Conservation (phyloP, 2,797 vertebrate genomes). For the Oryzias dopingdopingensis region DNA sequence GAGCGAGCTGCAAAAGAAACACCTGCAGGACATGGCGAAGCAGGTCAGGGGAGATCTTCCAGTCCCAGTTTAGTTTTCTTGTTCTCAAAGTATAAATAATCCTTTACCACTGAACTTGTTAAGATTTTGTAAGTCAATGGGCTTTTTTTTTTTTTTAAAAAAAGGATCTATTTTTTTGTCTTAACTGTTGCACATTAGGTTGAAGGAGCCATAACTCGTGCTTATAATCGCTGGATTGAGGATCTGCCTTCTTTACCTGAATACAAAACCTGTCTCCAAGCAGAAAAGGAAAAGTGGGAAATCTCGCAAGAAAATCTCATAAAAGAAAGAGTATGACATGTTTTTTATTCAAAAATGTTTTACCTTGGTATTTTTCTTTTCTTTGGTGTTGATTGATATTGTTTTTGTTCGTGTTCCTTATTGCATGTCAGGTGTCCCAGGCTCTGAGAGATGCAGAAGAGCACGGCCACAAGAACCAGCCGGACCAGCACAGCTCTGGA, state of each 20-base stretch:
- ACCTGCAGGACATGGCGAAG: constrained; percentile 76
- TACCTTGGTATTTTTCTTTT: background rate
- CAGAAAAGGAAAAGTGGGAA: constrained; percentile 84
- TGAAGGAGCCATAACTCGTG: constrained; percentile 85
- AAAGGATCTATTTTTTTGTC: background rate
- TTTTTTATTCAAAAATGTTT: background rate
- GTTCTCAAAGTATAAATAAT: no score
- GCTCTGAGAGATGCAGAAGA: constrained; percentile 78
- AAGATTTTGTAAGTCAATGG: background rate
- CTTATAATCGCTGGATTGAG: constrained; percentile 83
- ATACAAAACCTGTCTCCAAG: constrained; percentile 81
- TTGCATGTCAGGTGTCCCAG: constrained; percentile 60
- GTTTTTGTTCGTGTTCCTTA: background rate
- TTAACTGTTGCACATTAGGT: constrained; percentile 70
- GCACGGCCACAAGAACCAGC: constrained; percentile 72
- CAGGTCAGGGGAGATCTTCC: constrained; percentile 55
- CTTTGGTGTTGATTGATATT: background rate
- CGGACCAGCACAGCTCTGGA: constrained; percentile 59
- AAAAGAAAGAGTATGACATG: constrained; percentile 72
- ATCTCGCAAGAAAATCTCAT: constrained; percentile 68
- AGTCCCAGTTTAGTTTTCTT: background rate
- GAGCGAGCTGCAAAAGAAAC: constrained; percentile 77
- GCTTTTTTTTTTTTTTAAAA: background rate
- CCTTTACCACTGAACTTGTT: no score
- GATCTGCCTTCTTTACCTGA: constrained; percentile 86